These are phyloP conservation scores for Timema podura DNA, from an alignment of 2,888 invertebrate genomes.

Conservation along the genomic window DNA sequence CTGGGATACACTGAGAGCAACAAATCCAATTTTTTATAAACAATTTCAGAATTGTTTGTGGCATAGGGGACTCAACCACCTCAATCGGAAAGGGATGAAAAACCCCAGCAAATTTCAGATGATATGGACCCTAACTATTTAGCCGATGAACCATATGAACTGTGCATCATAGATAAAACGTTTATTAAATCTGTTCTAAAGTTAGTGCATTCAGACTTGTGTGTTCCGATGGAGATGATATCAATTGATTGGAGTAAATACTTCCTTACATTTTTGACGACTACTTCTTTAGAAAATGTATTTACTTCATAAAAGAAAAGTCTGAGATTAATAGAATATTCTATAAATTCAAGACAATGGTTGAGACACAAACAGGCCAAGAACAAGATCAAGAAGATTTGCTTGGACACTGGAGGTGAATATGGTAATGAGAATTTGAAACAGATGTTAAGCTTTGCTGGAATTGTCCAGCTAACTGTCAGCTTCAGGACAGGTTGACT, in stretches of 20 bases:
- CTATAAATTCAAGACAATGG: not conserved
- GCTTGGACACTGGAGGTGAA: not conserved
- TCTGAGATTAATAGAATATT: not conserved
- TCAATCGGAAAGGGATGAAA: not conserved
- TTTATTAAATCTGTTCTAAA: not conserved
- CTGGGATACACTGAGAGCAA: not conserved
- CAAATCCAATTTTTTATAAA: not conserved
- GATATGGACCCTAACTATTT: not conserved
- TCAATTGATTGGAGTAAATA: not conserved
- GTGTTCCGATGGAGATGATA: not conserved
- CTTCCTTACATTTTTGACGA: not conserved
- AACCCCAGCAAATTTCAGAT: not conserved
- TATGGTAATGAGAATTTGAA: not conserved
- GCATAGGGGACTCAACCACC: not conserved
- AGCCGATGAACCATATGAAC: not conserved
- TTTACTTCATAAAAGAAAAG: slow-evolving; percentile 9
- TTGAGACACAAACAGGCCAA: not conserved
- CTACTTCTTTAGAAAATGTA: not conserved
- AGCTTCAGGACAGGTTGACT: not conserved
- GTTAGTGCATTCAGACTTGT: not conserved
- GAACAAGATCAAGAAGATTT: not conserved
- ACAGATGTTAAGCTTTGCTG: not conserved
- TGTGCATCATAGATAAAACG: not conserved
- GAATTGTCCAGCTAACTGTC: not conserved
- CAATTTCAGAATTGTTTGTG: not conserved